Conservation (phyloP, 2,888 invertebrate species). For the Ormia ochracea region DNA sequence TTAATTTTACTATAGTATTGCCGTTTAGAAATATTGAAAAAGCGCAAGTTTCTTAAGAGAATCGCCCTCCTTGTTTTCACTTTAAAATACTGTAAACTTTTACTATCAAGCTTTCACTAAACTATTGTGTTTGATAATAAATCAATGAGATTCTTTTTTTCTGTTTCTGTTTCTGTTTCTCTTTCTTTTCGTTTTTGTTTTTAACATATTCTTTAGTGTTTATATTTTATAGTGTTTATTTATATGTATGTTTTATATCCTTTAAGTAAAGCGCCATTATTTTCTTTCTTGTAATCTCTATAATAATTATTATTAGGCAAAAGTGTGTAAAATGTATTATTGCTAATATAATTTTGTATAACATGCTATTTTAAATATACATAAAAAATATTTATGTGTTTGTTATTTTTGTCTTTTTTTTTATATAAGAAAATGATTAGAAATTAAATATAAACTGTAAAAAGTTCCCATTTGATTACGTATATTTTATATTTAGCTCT, state of each 20-base stretch:
- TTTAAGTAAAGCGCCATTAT: conserved; percentile 46
- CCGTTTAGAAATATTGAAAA: background rate
- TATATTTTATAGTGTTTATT: too few relatives aligned
- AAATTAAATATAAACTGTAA: conserved; percentile 32
- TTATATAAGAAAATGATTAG: conserved; percentile 34
- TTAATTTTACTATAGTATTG: too few relatives aligned
- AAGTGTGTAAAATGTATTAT: conserved; percentile 33
- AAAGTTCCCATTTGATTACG: conserved; percentile 70
- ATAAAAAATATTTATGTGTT: conserved; percentile 39
- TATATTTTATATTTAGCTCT: conserved; percentile 61
- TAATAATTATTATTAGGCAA: conserved; percentile 32
- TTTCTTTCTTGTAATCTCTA: conserved; percentile 6
- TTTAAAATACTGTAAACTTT: background rate
- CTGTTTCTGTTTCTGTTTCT: too few relatives aligned
- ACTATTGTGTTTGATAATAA: background rate
- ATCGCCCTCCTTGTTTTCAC: background rate
- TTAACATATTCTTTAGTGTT: background rate
- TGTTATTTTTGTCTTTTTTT: background rate
- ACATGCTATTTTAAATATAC: conserved; percentile 39
- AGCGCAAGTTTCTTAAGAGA: background rate
- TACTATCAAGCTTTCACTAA: background rate
- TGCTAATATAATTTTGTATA: conserved; percentile 12
- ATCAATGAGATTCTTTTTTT: conserved; percentile 14
- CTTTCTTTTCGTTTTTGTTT: background rate
- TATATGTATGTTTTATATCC: background rate